These are phyloP conservation scores for Cisticola juncidis DNA, from an alignment of 2,113 vertebrate genomes.

Conservation along the genomic window DNA sequence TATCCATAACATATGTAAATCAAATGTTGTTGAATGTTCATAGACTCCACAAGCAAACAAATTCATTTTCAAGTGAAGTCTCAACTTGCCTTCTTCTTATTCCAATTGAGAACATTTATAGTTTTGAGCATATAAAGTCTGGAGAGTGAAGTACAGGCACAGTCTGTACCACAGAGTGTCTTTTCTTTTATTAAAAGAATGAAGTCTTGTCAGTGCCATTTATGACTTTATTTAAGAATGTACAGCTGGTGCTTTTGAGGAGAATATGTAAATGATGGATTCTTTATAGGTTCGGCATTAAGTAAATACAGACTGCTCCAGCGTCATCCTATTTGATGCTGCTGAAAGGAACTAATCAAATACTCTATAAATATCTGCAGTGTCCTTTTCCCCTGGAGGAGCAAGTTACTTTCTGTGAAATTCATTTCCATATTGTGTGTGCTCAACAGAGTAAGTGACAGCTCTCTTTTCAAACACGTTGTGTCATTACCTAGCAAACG, in stretches of 20 bases:
- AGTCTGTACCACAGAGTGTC: constrained; percentile 15
- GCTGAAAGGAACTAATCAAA: constrained; percentile 4
- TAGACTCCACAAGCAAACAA: constrained; percentile 39
- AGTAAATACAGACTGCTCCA: constrained; percentile 35
- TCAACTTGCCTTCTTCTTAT: constrained; percentile 42
- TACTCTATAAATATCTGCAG: constrained; percentile 17
- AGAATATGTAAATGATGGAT: constrained; percentile 59
- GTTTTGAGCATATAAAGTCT: constrained; percentile 29
- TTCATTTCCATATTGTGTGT: neutral
- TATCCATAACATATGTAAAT: constrained; percentile 42
- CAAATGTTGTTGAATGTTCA: neutral
- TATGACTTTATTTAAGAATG: constrained; percentile 64
- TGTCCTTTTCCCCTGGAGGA: neutral
- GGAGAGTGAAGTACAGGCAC: constrained; percentile 37
- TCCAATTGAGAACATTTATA: constrained; percentile 41
- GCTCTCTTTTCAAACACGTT: neutral
- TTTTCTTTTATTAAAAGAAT: constrained; percentile 54
- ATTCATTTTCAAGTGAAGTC: constrained; percentile 36
- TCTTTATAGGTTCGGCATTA: constrained; percentile 48
- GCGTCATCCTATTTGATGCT: neutral
- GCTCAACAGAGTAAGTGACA: neutral
- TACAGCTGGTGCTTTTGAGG: constrained; percentile 58
- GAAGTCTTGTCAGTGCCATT: constrained; percentile 62
- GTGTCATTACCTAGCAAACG: neutral
- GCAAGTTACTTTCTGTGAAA: neutral